Percentiles rank a stretch among this genome's conserved stretches.
Evolutionary conservation across 2,797 vertebrate genomes (phyloP).

Genomic region (Hoplostethus mediterraneus): DNA sequence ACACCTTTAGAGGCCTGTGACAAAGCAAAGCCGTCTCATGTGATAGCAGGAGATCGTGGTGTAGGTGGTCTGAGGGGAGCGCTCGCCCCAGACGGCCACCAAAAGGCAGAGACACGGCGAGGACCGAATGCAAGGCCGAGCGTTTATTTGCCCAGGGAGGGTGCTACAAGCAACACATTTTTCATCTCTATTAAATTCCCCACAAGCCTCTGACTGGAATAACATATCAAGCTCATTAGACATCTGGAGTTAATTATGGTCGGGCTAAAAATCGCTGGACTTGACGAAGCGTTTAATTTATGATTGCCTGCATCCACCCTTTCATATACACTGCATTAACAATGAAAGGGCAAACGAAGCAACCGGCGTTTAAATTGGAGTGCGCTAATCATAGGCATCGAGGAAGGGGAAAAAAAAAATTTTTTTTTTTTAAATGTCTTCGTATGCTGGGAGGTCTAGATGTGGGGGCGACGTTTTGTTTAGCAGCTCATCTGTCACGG

Average conservation of each 20-base stretch:
- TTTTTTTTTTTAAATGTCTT: too few relatives aligned
- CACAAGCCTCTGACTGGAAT: conserved; percentile 56
- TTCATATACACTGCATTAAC: conserved; percentile 4
- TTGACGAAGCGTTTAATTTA: conserved; percentile 51
- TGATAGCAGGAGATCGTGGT: conserved; percentile 35
- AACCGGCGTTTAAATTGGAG: conserved; percentile 5
- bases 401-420: too few relatives aligned
- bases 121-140: conserved; percentile 39
- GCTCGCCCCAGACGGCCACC: conserved; percentile 42
- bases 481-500: conserved; percentile 28
- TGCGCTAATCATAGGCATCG: conserved; percentile 8
- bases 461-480: neutral
- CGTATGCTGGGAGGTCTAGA: neutral
- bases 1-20: conserved; percentile 23
- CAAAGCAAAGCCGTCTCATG: conserved; percentile 52
- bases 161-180: conserved; percentile 65
- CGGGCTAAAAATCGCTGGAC: conserved; percentile 49
- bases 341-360: conserved; percentile 7
- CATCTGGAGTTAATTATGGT: conserved; percentile 75
- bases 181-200: conserved; percentile 61
- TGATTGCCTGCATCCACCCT: conserved; percentile 34
- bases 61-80: conserved; percentile 61
- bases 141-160: conserved; percentile 67
- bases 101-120: conserved; percentile 44
- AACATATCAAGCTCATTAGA: conserved; percentile 73